Conservation (phyloP, 1,140 invertebrate species). For the Zophobas atratus region DNA sequence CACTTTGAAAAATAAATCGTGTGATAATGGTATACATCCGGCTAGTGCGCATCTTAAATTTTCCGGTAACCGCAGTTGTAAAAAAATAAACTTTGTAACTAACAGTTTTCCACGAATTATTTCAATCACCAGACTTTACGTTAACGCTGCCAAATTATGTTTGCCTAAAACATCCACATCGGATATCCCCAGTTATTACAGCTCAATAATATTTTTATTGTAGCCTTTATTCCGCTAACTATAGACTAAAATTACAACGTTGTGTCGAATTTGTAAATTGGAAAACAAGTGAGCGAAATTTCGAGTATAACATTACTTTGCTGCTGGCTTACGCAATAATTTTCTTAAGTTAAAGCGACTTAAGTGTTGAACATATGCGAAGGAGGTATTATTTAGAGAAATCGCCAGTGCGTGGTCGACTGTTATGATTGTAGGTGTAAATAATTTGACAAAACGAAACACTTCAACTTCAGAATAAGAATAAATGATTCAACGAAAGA, state of each 20-base stretch:
- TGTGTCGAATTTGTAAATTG: too few relatives aligned
- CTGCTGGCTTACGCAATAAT: slow-evolving; percentile 11
- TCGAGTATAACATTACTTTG: neutral
- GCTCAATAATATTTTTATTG: neutral
- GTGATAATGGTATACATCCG: slow-evolving; percentile 13
- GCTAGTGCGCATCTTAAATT: neutral
- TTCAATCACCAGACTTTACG: slow-evolving; percentile 3
- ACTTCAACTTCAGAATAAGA: neutral
- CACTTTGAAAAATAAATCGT: slow-evolving; percentile 17
- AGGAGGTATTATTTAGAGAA: slow-evolving; percentile 29
- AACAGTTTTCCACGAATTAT: slow-evolving; percentile 15
- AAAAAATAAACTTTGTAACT: slow-evolving; percentile 36
- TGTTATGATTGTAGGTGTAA: slow-evolving; percentile 13
- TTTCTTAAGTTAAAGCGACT: slow-evolving; percentile 28
- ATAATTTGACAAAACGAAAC: slow-evolving; percentile 3
- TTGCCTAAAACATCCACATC: neutral
- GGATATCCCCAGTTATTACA: neutral
- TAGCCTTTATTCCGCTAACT: neutral
- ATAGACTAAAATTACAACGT: too few relatives aligned
- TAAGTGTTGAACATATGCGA: slow-evolving; percentile 26
- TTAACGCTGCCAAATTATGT: slow-evolving; percentile 7
- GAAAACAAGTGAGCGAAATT: too few relatives aligned
- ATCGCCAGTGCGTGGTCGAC: slow-evolving; percentile 32
- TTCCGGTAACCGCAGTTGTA: neutral
- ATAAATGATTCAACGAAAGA: too few relatives aligned